phyloP scores from a whole-genome alignment of 92 coral and sea anemone genomes.

The Micromussa lordhowensis region DNA sequence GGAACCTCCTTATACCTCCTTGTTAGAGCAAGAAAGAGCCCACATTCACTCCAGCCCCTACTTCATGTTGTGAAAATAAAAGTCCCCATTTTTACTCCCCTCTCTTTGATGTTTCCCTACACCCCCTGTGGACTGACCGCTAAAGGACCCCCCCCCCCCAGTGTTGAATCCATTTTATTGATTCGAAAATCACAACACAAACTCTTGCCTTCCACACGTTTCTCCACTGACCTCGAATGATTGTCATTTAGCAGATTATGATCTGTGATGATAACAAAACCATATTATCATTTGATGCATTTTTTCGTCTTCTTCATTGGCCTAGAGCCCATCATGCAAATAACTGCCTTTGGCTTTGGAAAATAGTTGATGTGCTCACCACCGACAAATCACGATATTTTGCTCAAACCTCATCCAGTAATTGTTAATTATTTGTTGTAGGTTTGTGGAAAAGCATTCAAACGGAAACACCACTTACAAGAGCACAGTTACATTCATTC shows the following conservation, averaged over 20 bases:
- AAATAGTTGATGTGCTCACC: no score
- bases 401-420: no score
- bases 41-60: not conserved
- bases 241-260: not conserved
- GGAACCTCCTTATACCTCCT: not conserved
- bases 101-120: no score
- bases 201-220: not conserved
- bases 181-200: not conserved
- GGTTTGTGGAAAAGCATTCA: constrained; percentile 85
- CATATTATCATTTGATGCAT: no score
- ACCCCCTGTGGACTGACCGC: no score
- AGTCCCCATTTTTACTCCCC: not conserved
- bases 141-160: no score
- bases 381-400: no score
- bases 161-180: not conserved
- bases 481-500: constrained; percentile 75
- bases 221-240: not conserved
- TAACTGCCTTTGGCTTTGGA: no score
- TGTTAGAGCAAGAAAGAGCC: not conserved
- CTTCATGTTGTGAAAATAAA: not conserved
- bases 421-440: constrained; percentile 21
- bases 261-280: not conserved
- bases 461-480: constrained; percentile 75
- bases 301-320: no score
- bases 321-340: no score